A percentile compares a stretch with the other conserved stretches of the same genome.
Evolutionary conservation across 2,888 invertebrate species (phyloP).

Genomic region (Calliscelio sp.): DNA sequence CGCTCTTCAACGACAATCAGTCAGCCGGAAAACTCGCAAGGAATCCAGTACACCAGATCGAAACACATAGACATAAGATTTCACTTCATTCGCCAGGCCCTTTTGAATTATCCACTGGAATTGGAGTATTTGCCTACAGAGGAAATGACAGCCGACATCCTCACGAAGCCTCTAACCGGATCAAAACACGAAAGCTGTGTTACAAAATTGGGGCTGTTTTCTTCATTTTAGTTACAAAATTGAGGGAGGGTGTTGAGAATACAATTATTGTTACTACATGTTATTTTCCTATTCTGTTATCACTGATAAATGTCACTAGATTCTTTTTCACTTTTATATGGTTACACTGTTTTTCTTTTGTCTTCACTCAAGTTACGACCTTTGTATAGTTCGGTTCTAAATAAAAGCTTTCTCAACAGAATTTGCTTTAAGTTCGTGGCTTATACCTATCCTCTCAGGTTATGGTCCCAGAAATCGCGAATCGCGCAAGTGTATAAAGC

Average conservation of each 20-base stretch:
- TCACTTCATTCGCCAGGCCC: slow-evolving; percentile 60
- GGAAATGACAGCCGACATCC: slow-evolving; percentile 25
- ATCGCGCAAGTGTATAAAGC: too few relatives aligned
- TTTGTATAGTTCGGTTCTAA: too few relatives aligned
- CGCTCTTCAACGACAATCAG: neutral
- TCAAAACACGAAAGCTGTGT: slow-evolving; percentile 1
- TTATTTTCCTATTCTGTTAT: too few relatives aligned
- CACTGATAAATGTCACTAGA: too few relatives aligned
- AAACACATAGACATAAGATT: slow-evolving; percentile 67
- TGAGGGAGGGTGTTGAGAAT: slow-evolving; percentile 15
- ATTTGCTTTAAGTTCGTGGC: too few relatives aligned
- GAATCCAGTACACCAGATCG: slow-evolving; percentile 46
- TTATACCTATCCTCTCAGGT: too few relatives aligned
- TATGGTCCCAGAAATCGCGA: neutral
- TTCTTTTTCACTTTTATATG: too few relatives aligned
- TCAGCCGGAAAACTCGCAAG: neutral
- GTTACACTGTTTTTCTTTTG: too few relatives aligned
- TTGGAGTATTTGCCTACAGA: slow-evolving; percentile 19
- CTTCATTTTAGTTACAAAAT: neutral
- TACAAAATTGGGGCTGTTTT: neutral
- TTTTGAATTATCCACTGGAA: slow-evolving; percentile 21
- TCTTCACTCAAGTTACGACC: too few relatives aligned
- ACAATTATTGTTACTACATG: too few relatives aligned
- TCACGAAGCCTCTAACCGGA: slow-evolving; percentile 27
- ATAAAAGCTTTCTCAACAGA: too few relatives aligned